These are phyloP conservation scores for Myathropa florea DNA, from an alignment of 2,888 invertebrate species.

Conservation along the genomic window DNA sequence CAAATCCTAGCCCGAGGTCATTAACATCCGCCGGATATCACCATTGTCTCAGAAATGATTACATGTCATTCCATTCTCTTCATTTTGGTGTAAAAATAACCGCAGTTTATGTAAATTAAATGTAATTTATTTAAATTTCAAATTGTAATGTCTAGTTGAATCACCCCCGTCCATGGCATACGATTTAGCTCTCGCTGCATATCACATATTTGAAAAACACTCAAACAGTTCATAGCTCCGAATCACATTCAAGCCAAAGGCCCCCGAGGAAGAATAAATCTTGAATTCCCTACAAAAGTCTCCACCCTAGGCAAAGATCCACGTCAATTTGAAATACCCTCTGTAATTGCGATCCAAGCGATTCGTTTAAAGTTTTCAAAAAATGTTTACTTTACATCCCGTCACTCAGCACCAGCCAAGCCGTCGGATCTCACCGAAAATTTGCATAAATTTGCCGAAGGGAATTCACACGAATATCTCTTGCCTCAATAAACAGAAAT, in stretches of 20 bases:
- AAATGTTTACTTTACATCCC: slow-evolving; percentile 1
- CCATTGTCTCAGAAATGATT: too few relatives aligned
- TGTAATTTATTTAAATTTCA: background rate
- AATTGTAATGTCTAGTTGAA: background rate
- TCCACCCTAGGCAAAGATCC: background rate
- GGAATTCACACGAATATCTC: slow-evolving; percentile 30
- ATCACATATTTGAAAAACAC: background rate
- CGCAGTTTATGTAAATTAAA: background rate
- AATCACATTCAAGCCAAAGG: background rate
- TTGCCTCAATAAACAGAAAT: slow-evolving; percentile 49
- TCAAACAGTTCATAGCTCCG: background rate
- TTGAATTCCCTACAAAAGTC: background rate
- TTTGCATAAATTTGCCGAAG: slow-evolving; percentile 39
- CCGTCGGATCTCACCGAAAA: slow-evolving; percentile 2
- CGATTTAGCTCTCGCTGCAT: too few relatives aligned
- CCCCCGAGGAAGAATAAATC: background rate
- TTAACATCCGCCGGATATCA: too few relatives aligned
- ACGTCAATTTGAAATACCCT: background rate
- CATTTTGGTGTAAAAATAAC: too few relatives aligned
- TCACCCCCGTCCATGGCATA: background rate
- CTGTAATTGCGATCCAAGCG: slow-evolving; percentile 5
- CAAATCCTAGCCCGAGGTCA: too few relatives aligned
- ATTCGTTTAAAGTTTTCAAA: slow-evolving; percentile 16
- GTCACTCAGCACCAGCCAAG: background rate
- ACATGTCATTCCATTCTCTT: too few relatives aligned